Percentiles rank a stretch among this genome's conserved stretches.
Evolutionary conservation across 2,888 invertebrate genomes (phyloP).

Genomic region (Drosophila ezoana): DNA sequence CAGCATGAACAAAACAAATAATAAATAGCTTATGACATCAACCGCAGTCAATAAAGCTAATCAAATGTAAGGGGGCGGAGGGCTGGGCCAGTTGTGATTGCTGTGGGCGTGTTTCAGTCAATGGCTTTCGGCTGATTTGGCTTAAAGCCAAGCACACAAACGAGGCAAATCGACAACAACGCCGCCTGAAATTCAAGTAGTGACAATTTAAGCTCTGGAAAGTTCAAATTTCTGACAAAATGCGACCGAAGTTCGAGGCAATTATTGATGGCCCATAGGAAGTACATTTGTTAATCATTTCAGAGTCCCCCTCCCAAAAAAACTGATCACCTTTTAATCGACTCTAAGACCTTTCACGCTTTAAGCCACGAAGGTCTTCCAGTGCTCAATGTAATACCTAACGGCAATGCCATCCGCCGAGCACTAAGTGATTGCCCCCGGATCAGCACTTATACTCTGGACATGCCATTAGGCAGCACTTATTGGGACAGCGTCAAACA

Average conservation of each 20-base stretch:
- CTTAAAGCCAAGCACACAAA: conserved; percentile 42
- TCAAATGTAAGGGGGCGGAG: conserved; percentile 28
- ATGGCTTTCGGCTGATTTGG: conserved; percentile 34
- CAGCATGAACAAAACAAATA: conserved; percentile 58
- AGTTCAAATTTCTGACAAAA: too few species aligned
- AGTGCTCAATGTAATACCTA: conserved; percentile 16
- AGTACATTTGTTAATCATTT: conserved; percentile 27
- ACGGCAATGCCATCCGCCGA: conserved; percentile 27
- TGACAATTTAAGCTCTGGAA: conserved; percentile 44
- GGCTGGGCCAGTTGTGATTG: neutral
- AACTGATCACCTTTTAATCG: conserved; percentile 29
- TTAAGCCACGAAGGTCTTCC: conserved; percentile 46
- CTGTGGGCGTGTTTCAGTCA: conserved; percentile 42
- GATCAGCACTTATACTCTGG: conserved; percentile 20
- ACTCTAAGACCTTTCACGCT: conserved; percentile 47
- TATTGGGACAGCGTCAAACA: conserved; percentile 9
- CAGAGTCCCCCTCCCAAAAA: neutral
- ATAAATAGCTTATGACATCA: conserved; percentile 68
- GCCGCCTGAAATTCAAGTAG: conserved; percentile 32
- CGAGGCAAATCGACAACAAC: conserved; percentile 19
- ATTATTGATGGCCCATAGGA: conserved; percentile 31
- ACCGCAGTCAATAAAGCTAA: conserved; percentile 45
- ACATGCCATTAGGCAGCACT: conserved; percentile 24
- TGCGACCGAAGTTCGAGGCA: conserved; percentile 41
- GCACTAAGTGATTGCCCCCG: conserved; percentile 22